phyloP scores from a whole-genome alignment of 2,797 vertebrate genomes.

The Cephalopachus bancanus region DNA sequence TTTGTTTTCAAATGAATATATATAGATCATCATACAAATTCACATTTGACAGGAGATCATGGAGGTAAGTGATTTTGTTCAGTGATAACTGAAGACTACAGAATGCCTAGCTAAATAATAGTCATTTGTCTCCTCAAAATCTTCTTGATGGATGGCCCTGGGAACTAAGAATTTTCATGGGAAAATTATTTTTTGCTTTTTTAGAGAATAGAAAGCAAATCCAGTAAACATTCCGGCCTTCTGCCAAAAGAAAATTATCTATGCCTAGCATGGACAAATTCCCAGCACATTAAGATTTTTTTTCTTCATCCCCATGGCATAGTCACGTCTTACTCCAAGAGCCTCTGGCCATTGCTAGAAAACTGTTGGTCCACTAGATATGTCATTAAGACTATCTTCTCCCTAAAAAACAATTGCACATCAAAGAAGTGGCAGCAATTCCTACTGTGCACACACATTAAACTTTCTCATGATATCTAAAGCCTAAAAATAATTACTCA shows the following conservation, averaged over 20 bases:
- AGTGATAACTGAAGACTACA: neutral
- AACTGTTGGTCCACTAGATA: neutral
- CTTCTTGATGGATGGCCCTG: conserved; percentile 48
- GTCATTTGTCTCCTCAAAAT: conserved; percentile 34
- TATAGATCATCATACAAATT: neutral
- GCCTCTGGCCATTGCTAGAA: neutral
- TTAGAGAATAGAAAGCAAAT: conserved; percentile 65
- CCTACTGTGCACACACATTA: neutral
- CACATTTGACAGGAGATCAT: neutral
- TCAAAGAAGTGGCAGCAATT: neutral
- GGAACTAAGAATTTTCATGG: conserved; percentile 70
- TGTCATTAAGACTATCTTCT: neutral
- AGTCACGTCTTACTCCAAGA: conserved; percentile 44
- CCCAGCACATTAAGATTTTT: conserved; percentile 52
- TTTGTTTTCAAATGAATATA: neutral
- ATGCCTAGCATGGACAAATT: conserved; percentile 62
- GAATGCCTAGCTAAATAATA: conserved; percentile 23
- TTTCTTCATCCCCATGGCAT: conserved; percentile 51
- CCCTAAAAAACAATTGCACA: neutral
- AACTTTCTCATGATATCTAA: conserved; percentile 18
- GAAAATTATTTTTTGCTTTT: conserved; percentile 61
- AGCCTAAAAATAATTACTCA: neutral
- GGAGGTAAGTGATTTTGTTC: conserved; percentile 15
- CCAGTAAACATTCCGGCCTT: conserved; percentile 64
- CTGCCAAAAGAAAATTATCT: conserved; percentile 77